Evolutionary conservation across 2,797 vertebrate genomes (phyloP), one percentile per base, ranked within the genome.

Genomic region (Microhierax caerulescens): DNA sequence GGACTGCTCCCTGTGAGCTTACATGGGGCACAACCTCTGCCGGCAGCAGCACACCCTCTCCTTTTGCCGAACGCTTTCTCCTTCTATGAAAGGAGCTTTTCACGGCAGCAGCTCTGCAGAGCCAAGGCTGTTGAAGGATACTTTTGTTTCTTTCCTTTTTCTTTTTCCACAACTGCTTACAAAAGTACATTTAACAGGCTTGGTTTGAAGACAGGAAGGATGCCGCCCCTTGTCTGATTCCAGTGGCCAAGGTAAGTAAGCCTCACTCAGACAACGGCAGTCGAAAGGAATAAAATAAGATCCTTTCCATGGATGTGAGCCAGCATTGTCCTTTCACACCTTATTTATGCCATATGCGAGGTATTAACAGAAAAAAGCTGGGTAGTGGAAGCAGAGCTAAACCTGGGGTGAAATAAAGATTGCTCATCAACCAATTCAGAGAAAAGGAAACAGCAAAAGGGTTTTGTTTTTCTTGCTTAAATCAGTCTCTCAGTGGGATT

Each of bases 401-500:
- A 63, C 63, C 67, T 24, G 67, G 76, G 67, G 57, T 92, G 70
- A 82, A 92, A 82, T 59, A 69, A 85, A 79, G 74, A 68, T 37
- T 69, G 56, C 65, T 86, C 88, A 48, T 70, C 91, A 70, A 45
- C 83, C 81, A 86, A 67, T 25, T 45, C 75, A 34, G 90, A 90
- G 80, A 28, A 70, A 59, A 84, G 41, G 76, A 64, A 81, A n/a
- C 39, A 32, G 85, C 48, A 57, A n/a, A 77, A 84, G 47, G 50
- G 51, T 68, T 80, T 91, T 91, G 78, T 70, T 95, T 95, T 65
- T 75, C 89, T 61, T 68, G 76, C 76, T 79, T 64, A 95, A 75
- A 90, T 93, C 95, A 93, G 77, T 24, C 74, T 76, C 92, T 77
- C 90, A 23, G 85, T 21, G 13, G 94, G 95, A 61, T 43, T n/a